Percentiles rank a stretch among this genome's conserved stretches.
phyloP scores from a whole-genome alignment of 2,797 vertebrate species.

The Falco naumanni region DNA sequence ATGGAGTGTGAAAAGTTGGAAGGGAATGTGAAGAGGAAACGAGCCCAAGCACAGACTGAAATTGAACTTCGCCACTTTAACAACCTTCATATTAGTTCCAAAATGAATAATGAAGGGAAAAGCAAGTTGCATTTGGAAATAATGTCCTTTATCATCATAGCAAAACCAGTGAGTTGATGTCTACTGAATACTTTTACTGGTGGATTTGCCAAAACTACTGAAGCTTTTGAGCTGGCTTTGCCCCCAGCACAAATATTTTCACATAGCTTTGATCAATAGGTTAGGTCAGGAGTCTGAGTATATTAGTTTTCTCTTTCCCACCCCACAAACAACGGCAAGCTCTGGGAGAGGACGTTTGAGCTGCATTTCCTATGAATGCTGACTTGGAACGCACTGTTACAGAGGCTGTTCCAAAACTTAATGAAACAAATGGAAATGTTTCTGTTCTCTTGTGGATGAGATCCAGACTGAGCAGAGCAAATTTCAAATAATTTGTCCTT shows the following conservation, averaged over 20 bases:
- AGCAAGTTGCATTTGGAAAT: neutral
- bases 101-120: neutral
- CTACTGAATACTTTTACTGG: neutral
- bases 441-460: neutral
- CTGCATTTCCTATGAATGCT: neutral
- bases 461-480: neutral
- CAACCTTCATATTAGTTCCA: neutral
- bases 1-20: neutral
- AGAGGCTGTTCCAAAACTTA: neutral
- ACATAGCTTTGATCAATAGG: neutral
- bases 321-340: neutral
- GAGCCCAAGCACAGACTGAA: neutral
- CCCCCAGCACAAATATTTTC: neutral
- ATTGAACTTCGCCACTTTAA: neutral
- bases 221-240: constrained; percentile 6
- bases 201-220: neutral
- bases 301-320: neutral
- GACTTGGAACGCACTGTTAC: neutral
- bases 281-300: neutral
- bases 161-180: neutral
- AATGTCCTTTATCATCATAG: neutral
- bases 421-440: neutral
- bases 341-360: neutral
- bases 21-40: neutral
- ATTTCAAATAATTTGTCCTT: neutral